phyloP scores from a whole-genome alignment of 2,888 invertebrate species.

The Subacronicta megacephala region DNA sequence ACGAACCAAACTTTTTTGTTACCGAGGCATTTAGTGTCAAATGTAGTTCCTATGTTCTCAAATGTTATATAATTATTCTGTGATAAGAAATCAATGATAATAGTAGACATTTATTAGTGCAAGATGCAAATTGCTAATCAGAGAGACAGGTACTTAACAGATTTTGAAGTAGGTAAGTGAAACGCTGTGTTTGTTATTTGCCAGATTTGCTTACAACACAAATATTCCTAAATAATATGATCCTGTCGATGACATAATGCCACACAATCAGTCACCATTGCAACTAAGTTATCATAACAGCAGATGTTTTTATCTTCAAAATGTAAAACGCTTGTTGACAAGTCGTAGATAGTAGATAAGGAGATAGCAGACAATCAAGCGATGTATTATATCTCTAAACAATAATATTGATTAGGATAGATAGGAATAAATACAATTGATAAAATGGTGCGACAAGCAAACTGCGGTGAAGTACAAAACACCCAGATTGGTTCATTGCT shows the following conservation, averaged over 20 bases:
- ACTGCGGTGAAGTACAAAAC: slow-evolving; percentile 7
- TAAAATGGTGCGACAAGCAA: slow-evolving; percentile 30
- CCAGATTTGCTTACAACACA: no score
- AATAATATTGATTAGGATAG: slow-evolving; percentile 63
- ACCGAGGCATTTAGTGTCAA: no score
- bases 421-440: slow-evolving; percentile 42
- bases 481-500: neutral
- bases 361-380: slow-evolving; percentile 64
- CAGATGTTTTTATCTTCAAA: slow-evolving; percentile 70
- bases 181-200: no score
- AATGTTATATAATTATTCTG: no score
- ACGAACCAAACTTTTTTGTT: no score
- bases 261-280: slow-evolving; percentile 35
- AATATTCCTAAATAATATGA: no score
- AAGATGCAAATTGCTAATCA: no score
- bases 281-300: slow-evolving; percentile 54
- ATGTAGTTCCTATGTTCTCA: no score
- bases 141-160: no score
- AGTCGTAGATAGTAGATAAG: slow-evolving; percentile 66
- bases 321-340: slow-evolving; percentile 80
- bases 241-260: slow-evolving; percentile 8
- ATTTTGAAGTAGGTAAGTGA: no score
- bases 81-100: no score
- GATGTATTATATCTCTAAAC: slow-evolving; percentile 55
- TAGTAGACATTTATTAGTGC: no score